These are phyloP conservation scores for Ceratosolen fusciceps DNA, from an alignment of 1,140 invertebrate genomes.

Conservation along the genomic window DNA sequence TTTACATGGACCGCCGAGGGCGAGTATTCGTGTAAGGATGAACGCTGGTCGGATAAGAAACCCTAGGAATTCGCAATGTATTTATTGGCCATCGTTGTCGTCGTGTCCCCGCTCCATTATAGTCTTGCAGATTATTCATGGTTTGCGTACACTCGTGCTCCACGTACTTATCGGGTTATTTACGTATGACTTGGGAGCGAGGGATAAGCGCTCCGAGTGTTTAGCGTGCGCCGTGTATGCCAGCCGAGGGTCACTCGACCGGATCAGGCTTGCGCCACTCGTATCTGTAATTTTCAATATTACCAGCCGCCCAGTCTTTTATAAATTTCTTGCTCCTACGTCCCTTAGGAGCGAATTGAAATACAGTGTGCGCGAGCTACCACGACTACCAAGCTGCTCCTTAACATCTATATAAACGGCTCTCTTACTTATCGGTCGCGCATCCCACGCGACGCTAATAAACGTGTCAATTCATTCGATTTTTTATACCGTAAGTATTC, in stretches of 20 bases:
- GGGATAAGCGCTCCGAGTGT: background rate
- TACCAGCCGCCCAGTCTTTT: too few relatives aligned
- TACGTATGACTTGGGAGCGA: background rate
- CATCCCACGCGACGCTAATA: too few relatives aligned
- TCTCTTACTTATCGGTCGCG: too few relatives aligned
- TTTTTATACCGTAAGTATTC: too few relatives aligned
- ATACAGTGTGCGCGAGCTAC: too few relatives aligned
- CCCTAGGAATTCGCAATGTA: constrained; percentile 2
- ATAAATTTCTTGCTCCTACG: too few relatives aligned
- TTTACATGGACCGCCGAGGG: too few relatives aligned
- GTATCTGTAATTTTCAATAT: constrained; percentile 18
- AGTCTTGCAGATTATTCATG: background rate
- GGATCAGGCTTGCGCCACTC: constrained; percentile 5
- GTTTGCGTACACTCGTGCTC: background rate
- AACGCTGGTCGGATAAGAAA: background rate
- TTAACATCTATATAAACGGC: too few relatives aligned
- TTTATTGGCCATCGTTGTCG: background rate
- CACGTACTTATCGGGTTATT: background rate
- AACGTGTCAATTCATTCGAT: too few relatives aligned
- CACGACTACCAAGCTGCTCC: too few relatives aligned
- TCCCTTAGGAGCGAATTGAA: too few relatives aligned
- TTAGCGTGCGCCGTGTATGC: background rate
- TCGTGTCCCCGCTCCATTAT: background rate
- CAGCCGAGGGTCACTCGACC: background rate
- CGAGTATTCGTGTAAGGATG: too few relatives aligned